These are phyloP conservation scores for Hyposoter dolosus DNA, from an alignment of 2,888 invertebrate species.

Conservation along the genomic window DNA sequence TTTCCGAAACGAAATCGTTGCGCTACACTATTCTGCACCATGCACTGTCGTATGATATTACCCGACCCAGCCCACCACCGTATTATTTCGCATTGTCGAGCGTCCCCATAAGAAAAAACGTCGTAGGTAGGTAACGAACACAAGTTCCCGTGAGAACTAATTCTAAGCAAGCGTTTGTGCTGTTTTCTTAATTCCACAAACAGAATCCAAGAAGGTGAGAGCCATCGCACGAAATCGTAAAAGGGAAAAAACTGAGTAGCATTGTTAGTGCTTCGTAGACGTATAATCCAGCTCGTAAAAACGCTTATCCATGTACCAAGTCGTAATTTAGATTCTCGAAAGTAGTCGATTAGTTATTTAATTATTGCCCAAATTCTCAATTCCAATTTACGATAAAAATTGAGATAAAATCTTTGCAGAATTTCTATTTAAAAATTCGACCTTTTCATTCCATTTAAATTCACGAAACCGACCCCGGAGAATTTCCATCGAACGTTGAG, in stretches of 20 bases:
- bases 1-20: constrained; percentile 68
- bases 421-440: neutral
- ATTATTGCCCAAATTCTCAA: neutral
- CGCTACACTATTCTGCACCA: constrained; percentile 82
- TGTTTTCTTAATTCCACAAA: neutral
- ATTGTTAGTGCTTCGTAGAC: neutral
- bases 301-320: neutral
- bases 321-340: neutral
- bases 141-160: neutral
- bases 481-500: neutral
- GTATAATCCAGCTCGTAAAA: neutral
- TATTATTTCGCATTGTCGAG: constrained; percentile 67
- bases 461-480: neutral
- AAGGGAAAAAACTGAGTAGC: neutral
- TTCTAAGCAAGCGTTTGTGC: neutral
- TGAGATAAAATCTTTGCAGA: neutral
- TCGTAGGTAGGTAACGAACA: constrained; percentile 54
- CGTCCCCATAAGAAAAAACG: constrained; percentile 16
- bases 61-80: constrained; percentile 50
- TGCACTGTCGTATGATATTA: constrained; percentile 76
- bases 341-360: neutral
- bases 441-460: neutral
- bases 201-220: neutral
- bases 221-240: neutral
- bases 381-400: neutral